These are phyloP conservation scores for Sphaeridia pumilis DNA, from an alignment of 2,888 invertebrate species.

Conservation along the genomic window DNA sequence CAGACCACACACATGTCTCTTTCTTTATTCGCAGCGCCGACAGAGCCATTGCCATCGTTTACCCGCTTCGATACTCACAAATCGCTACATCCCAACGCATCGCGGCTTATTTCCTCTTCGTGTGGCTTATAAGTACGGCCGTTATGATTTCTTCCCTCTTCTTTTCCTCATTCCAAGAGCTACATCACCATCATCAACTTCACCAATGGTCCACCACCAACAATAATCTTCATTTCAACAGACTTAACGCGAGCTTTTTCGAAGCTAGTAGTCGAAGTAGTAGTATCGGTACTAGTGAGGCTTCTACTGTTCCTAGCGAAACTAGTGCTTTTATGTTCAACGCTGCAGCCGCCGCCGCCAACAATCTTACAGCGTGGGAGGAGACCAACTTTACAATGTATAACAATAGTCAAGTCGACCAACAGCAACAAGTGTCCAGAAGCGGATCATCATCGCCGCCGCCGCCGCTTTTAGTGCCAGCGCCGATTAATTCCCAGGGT, in stretches of 20 bases:
- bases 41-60: conserved; percentile 64
- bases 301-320: not conserved
- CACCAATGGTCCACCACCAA: not conserved
- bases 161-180: conserved; percentile 22
- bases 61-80: conserved; percentile 65
- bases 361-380: not conserved
- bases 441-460: not conserved
- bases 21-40: conserved; percentile 32
- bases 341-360: not conserved
- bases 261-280: not conserved
- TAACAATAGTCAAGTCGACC: not conserved
- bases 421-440: not conserved
- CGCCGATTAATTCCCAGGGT: no score
- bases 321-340: no score
- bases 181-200: not conserved
- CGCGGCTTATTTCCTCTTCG: conserved; percentile 52
- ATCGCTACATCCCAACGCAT: conserved; percentile 61
- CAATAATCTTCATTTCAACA: not conserved
- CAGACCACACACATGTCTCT: no score
- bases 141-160: conserved; percentile 32
- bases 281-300: not conserved
- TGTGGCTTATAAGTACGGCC: conserved; percentile 44
- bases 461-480: no score
- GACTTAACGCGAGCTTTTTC: not conserved
- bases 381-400: not conserved